A percentile compares a stretch with the other conserved stretches of the same genome.
These are phyloP conservation scores for Homarus gammarus DNA, from an alignment of 2,888 invertebrate genomes.

Conservation along the genomic window DNA sequence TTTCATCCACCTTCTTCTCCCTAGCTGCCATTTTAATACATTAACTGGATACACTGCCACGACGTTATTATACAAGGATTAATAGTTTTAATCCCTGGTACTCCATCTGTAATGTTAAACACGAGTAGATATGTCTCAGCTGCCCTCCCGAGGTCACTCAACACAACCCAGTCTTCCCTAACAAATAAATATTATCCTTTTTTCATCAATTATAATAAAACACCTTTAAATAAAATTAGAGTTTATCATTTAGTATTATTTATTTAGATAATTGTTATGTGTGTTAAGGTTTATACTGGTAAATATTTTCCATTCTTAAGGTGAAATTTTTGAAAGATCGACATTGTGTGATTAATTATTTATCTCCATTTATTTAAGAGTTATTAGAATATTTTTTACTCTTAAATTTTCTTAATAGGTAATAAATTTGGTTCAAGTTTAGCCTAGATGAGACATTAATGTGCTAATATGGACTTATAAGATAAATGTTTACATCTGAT, in stretches of 20 bases:
- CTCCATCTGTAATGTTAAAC: neutral
- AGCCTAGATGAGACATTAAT: too few relatives aligned
- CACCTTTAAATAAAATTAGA: neutral
- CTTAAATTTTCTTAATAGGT: slow-evolving; percentile 18
- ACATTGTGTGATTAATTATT: too few relatives aligned
- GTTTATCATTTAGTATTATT: neutral
- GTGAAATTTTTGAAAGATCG: slow-evolving; percentile 16
- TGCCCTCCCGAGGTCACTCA: slow-evolving; percentile 12
- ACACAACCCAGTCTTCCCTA: neutral
- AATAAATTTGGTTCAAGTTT: neutral
- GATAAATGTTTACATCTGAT: slow-evolving; percentile 65
- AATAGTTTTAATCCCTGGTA: too few relatives aligned
- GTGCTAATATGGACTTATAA: slow-evolving; percentile 3
- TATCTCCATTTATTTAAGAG: too few relatives aligned
- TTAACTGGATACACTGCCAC: too few relatives aligned
- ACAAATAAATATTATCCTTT: slow-evolving; percentile 7
- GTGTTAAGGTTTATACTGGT: neutral
- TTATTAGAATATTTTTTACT: neutral
- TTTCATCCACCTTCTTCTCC: slow-evolving; percentile 67
- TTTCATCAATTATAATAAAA: neutral
- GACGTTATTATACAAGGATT: too few relatives aligned
- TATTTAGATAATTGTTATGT: neutral
- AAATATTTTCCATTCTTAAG: slow-evolving; percentile 29
- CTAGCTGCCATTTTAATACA: slow-evolving; percentile 50
- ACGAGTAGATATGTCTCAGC: slow-evolving; percentile 23